A percentile compares a stretch with the other conserved stretches of the same genome.
These are phyloP conservation scores for Zophobas atratus DNA, from an alignment of 1,140 invertebrate species.

Conservation along the genomic window DNA sequence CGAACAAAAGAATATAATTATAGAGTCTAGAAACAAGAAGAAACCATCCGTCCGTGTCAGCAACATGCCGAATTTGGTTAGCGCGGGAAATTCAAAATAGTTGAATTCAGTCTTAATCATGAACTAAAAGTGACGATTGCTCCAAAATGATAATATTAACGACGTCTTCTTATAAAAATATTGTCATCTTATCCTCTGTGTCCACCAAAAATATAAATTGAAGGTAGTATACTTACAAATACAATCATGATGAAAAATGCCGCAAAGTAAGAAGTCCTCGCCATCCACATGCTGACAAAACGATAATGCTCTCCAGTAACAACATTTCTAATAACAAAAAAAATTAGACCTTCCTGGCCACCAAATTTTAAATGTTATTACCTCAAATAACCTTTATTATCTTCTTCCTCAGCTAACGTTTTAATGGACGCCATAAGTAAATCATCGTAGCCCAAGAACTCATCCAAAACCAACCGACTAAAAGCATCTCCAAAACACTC, in stretches of 20 bases:
- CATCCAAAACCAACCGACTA: conserved; percentile 90
- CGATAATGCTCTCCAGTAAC: conserved; percentile 99
- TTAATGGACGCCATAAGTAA: conserved; percentile 97
- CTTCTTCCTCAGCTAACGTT: conserved; percentile 93
- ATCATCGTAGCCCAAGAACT: conserved; percentile 97
- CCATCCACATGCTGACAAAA: conserved; percentile 98
- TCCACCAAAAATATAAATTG: background rate
- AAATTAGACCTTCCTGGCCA: background rate
- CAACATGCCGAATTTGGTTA: no score
- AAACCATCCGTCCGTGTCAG: no score
- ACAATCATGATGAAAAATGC: conserved; percentile 98
- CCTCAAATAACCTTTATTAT: conserved; percentile 95
- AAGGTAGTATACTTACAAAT: conserved; percentile 88
- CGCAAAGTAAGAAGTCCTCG: conserved; percentile 91
- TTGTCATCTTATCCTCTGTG: background rate
- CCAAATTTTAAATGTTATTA: conserved; percentile 63
- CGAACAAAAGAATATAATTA: no score
- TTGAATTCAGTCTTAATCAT: no score
- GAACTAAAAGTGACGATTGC: no score
- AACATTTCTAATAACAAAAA: conserved; percentile 84
- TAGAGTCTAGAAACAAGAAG: no score
- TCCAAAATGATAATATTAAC: no score
- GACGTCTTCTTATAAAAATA: no score
- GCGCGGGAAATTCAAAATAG: no score
- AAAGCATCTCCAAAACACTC: conserved; percentile 95